These are phyloP conservation scores for Chymomyza procnemis DNA, from an alignment of 2,888 invertebrate genomes.

Conservation along the genomic window DNA sequence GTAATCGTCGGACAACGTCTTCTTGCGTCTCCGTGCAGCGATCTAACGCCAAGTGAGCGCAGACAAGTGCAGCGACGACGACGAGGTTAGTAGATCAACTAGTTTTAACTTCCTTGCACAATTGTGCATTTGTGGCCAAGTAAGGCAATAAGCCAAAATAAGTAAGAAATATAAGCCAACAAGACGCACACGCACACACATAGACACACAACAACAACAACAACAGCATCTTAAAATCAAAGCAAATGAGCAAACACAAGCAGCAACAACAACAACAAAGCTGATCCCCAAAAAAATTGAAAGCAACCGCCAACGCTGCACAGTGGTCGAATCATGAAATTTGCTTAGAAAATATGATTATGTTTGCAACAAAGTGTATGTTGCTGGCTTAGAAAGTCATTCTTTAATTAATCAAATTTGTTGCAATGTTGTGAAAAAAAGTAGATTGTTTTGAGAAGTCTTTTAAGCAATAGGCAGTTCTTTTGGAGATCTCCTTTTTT, in stretches of 20 bases:
- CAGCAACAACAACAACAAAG: not conserved
- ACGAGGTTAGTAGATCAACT: constrained; percentile 30
- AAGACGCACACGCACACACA: not conserved
- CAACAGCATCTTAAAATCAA: constrained; percentile 7
- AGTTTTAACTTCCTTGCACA: constrained; percentile 7
- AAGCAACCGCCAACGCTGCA: not conserved
- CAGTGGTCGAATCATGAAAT: too few relatives aligned
- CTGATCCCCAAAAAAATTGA: not conserved
- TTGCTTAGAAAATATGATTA: too few relatives aligned
- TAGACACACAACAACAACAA: constrained; percentile 11
- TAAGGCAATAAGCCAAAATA: not conserved
- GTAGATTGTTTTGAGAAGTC: too few relatives aligned
- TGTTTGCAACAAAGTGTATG: too few relatives aligned
- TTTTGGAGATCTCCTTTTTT: too few relatives aligned
- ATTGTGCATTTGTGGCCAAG: not conserved
- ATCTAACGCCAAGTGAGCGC: not conserved
- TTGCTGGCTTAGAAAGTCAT: too few relatives aligned
- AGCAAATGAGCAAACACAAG: not conserved
- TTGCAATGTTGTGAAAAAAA: too few relatives aligned
- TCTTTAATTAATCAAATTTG: too few relatives aligned
- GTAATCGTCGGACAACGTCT: too few relatives aligned
- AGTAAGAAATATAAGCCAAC: not conserved
- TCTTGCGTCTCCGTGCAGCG: too few relatives aligned
- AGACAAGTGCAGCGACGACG: constrained; percentile 2
- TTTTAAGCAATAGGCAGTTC: too few relatives aligned